Evolutionary conservation across 2,113 vertebrate genomes (phyloP), one percentile per base, ranked within the genome.

Genomic region (Gymnogyps californianus): DNA sequence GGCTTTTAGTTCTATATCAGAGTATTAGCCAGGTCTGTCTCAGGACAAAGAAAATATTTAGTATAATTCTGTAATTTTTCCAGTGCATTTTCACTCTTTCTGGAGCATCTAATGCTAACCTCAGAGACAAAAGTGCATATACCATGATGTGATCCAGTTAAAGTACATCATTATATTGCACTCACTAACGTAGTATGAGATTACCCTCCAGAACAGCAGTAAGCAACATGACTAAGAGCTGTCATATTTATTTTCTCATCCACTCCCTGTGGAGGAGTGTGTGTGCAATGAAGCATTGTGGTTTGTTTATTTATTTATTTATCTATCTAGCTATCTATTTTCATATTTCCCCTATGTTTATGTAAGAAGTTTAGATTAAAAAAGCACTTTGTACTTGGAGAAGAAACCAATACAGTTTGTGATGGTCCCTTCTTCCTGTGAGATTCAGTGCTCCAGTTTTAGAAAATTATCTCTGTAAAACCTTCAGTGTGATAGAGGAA

Each of bases 201-300:
- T 94, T 95, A 65, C 31, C 74, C 57, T 87, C 74, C 81, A 91
- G 89, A 91, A 57, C 29, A 89, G 57, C 81, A 91, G 81, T 76
- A 76, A 96, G 52, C 61, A 83, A 57, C 78, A 49, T 83, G 61
- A 91, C 65, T 93, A 79, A 89, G 61, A 91, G 19, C 81, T 65
- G 87, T 95, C 85, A 67, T 34, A 54, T 86, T 87, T 89, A 64
- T 84, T 95, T 92, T 61, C 31, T 70, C 76, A 91, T 81, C 69
- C 55, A 28, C 44, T 82, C 42, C 55, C 83, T 0, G 0, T 46
- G 55, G 71, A 95, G 55, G 15, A 86, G 25, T 82, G 16, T 71
- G 59, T 83, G 89, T 79, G 70, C 87, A 96, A 38, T 82, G 94
- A 81, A 93, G 80, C 69, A 6, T 20, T 80, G 36, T 46, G 9